Conservation (phyloP, 2,888 invertebrate species). For the Allolobophora icterica region DNA sequence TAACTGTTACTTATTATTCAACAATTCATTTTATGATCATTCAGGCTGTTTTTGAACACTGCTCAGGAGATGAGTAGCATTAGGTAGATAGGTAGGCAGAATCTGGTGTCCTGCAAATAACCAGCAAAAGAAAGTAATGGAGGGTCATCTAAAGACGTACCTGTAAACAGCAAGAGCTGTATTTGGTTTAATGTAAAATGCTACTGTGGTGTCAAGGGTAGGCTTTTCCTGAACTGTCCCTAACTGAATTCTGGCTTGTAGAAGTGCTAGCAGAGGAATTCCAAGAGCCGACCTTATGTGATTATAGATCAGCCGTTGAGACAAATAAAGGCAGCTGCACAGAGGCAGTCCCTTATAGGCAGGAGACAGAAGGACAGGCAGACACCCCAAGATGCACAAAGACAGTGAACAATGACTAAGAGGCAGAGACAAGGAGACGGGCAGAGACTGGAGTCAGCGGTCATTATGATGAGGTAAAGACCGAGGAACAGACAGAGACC, state of each 20-base stretch:
- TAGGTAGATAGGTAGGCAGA: not conserved
- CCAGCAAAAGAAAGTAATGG: not conserved
- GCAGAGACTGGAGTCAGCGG: no score
- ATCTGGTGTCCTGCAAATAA: not conserved
- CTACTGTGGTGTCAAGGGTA: not conserved
- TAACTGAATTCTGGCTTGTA: constrained; percentile 9
- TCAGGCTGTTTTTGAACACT: not conserved
- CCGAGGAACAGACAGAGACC: no score
- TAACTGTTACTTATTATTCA: not conserved
- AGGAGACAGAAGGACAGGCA: constrained; percentile 18
- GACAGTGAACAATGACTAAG: constrained; percentile 18
- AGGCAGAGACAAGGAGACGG: not conserved
- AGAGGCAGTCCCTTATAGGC: not conserved
- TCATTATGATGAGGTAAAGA: no score
- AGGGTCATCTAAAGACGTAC: not conserved
- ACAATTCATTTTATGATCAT: not conserved
- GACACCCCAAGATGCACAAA: not conserved
- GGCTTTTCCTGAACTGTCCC: not conserved
- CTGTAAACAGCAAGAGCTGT: not conserved
- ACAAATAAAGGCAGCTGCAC: not conserved
- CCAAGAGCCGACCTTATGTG: not conserved
- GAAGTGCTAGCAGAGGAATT: not conserved
- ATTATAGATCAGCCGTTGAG: not conserved
- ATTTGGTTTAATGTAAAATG: not conserved
- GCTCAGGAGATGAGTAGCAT: not conserved